These are phyloP conservation scores for Helostoma temminkii DNA, from an alignment of 2,797 vertebrate species.

Conservation along the genomic window DNA sequence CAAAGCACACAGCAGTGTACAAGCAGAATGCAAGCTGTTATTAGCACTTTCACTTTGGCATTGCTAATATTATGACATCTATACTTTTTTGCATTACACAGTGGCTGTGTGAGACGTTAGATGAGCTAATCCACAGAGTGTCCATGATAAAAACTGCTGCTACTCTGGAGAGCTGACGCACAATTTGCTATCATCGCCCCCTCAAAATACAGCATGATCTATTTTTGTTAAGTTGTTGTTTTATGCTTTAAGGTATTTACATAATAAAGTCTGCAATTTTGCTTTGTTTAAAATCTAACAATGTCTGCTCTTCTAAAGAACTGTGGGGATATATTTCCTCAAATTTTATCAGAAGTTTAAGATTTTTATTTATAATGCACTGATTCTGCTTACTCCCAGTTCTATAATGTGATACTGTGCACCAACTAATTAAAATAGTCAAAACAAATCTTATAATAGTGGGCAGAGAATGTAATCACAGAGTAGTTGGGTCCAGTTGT, in stretches of 20 bases:
- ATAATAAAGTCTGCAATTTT: not conserved
- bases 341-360: conserved; percentile 3
- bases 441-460: no score
- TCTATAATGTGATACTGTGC: no score
- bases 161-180: not conserved
- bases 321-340: conserved; percentile 6
- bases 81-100: not conserved
- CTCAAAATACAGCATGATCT: no score
- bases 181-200: no score
- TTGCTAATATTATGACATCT: not conserved
- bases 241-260: no score
- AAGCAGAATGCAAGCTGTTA: not conserved
- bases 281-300: not conserved
- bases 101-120: no score
- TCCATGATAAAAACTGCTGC: not conserved
- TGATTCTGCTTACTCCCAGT: no score
- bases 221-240: not conserved
- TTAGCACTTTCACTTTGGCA: conserved; percentile 19
- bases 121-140: no score
- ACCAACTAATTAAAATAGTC: no score
- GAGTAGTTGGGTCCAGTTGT: no score
- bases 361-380: not conserved
- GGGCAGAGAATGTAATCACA: no score
- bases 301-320: not conserved
- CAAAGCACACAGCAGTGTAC: conserved; percentile 3